Evolutionary conservation across 2,797 vertebrate genomes (phyloP), one percentile per base, ranked within the genome.

Genomic region (Sylvilagus floridanus): DNA sequence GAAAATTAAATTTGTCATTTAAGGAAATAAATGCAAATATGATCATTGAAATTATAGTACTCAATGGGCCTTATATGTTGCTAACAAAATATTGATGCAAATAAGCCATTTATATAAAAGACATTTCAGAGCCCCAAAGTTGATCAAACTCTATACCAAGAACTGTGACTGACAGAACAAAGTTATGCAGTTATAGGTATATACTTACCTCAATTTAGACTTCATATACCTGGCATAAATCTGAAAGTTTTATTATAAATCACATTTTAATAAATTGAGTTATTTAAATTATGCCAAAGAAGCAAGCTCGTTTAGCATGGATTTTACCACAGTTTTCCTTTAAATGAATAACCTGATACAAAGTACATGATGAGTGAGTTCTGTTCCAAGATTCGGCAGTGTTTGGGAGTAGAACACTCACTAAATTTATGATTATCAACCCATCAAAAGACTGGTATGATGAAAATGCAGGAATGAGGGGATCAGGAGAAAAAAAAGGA

Each of bases 1-100:
- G 28, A 83, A 91, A 86, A 86, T 86, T 83, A n/a, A 22, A 72
- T 87, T 89, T 83, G 4, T 79, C 42, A 87, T 76, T 84, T 92
- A 79, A 76, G 42, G 42, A 84, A 84, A 75, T 63, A 84, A 93
- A 91, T 75, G n/a, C 42, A 92, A 84, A 73, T 76, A 50, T 72
- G 17, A 9, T 52, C 52, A 83, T 79, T 83, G 57, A 87, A 50
- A 92, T 69, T 47, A 71, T 57, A 65, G 30, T 11, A 65, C 54
- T 93, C 22, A 47, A 78, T 13, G 93, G 73, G 24, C n/a, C 42
- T 7, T n/a, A 82, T 88, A 32, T 85, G 50, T 84, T 17, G 76
- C 71, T 90, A 90, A 62, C 17, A 95, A 89, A 75, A 69, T 88
- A 60, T 66, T 84, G 69, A 78, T 84, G 12, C 13, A 90, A 91